Conservation (phyloP, 2,113 vertebrate species). For the Gasterosteus aculeatus region DNA sequence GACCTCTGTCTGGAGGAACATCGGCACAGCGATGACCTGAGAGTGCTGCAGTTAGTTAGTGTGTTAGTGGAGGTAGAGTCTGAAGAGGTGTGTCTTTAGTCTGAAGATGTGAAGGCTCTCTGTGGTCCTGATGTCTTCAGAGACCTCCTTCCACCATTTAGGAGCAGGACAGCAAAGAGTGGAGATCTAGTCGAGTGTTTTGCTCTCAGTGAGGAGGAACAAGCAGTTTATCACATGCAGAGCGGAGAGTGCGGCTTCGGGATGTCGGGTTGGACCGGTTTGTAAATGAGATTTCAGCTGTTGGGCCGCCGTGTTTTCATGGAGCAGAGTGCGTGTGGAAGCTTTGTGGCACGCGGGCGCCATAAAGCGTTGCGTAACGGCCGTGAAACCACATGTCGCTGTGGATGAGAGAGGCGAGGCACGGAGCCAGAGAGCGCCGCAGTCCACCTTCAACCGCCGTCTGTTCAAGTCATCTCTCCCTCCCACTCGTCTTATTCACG, state of each 20-base stretch:
- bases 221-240: too few relatives aligned
- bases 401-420: slow-evolving; percentile 65
- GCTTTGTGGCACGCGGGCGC: slow-evolving; percentile 69
- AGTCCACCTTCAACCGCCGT: slow-evolving; percentile 69
- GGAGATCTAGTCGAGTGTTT: too few relatives aligned
- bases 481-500: slow-evolving; percentile 33
- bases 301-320: slow-evolving; percentile 71
- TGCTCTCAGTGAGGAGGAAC: too few relatives aligned
- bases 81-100: too few relatives aligned
- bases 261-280: too few relatives aligned
- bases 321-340: slow-evolving; percentile 75
- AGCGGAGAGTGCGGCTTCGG: too few relatives aligned
- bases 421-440: slow-evolving; percentile 62
- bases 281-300: slow-evolving; percentile 53
- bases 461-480: slow-evolving; percentile 62
- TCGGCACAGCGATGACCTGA: slow-evolving; percentile 17
- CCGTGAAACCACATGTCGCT: slow-evolving; percentile 78
- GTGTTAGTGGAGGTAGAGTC: too few relatives aligned
- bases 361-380: slow-evolving; percentile 73
- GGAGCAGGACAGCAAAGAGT: too few relatives aligned
- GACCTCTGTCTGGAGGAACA: slow-evolving; percentile 15
- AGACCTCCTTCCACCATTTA: too few relatives aligned
- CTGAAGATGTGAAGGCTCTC: too few relatives aligned
- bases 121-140: too few relatives aligned
- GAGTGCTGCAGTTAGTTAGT: too few relatives aligned